Evolutionary conservation across 2,797 vertebrate species (phyloP).

Genomic region (Eulemur rubriventer): DNA sequence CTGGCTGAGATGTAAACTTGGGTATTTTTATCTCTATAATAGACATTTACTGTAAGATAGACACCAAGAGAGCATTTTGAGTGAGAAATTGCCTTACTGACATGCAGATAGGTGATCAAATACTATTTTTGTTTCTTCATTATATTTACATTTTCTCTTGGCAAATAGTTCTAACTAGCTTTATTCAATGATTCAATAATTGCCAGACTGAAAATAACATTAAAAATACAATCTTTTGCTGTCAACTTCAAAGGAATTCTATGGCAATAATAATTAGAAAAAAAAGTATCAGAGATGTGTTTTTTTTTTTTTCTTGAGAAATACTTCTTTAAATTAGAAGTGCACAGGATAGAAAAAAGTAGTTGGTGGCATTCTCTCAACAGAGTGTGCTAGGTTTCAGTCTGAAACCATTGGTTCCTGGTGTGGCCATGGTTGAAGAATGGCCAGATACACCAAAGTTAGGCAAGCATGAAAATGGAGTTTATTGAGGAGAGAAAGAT

Average conservation of each 20-base stretch:
- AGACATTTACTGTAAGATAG: neutral
- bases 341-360: neutral
- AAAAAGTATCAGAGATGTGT: neutral
- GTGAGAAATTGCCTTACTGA: neutral
- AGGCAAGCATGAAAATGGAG: too few relatives aligned
- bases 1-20: neutral
- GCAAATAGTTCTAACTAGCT: neutral
- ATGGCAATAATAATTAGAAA: neutral
- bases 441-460: too few relatives aligned
- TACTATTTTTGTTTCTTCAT: neutral
- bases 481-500: too few relatives aligned
- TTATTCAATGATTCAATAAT: neutral
- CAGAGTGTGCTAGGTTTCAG: neutral
- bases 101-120: neutral
- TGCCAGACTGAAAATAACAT: slow-evolving; percentile 18
- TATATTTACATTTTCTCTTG: neutral
- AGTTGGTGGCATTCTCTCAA: neutral
- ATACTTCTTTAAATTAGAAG: neutral
- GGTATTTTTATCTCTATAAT: neutral
- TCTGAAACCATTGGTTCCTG: too few relatives aligned
- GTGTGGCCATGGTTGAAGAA: too few relatives aligned
- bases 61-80: neutral
- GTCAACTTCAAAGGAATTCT: neutral
- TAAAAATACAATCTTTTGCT: neutral
- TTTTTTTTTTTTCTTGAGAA: neutral